Percentiles rank a stretch among this genome's conserved stretches.
phyloP scores from a whole-genome alignment of 2,113 vertebrate species.

The Physeter macrocephalus region DNA sequence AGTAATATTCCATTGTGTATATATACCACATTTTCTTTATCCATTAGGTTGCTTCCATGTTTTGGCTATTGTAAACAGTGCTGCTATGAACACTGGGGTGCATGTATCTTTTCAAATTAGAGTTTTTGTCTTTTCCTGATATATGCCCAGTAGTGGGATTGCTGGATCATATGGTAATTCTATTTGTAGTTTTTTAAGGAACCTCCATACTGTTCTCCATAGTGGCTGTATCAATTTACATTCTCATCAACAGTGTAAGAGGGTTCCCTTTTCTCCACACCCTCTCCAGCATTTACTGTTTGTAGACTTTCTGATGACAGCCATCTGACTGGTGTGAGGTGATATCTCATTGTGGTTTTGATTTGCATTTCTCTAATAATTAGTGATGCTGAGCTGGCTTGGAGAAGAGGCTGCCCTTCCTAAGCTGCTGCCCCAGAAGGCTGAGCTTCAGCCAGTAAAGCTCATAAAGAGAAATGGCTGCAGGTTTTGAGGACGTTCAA shows the following conservation, averaged over 20 bases:
- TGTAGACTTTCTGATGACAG: not conserved
- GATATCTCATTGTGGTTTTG: not conserved
- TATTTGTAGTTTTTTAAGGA: too few species aligned
- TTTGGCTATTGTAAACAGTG: not conserved
- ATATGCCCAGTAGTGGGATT: not conserved
- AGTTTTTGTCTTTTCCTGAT: not conserved
- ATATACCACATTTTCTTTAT: rapidly evolving
- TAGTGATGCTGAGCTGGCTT: rapidly evolving
- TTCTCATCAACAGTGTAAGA: too few species aligned
- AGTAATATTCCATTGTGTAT: not conserved
- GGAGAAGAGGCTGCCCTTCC: rapidly evolving
- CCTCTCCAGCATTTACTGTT: not conserved
- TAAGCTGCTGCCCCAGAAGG: rapidly evolving
- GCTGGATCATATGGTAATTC: too few species aligned
- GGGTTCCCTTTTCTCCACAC: not conserved
- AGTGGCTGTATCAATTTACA: too few species aligned
- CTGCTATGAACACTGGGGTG: not conserved
- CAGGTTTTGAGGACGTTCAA: rapidly evolving
- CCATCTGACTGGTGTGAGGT: not conserved
- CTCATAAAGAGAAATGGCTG: rapidly evolving
- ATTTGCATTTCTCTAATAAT: not conserved
- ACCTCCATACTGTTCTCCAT: too few species aligned
- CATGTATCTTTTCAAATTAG: too few species aligned
- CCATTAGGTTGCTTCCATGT: too few species aligned
- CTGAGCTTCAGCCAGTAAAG: rapidly evolving